Percentiles rank a stretch among this genome's conserved stretches.
phyloP scores from a whole-genome alignment of 2,113 vertebrate genomes.

The Mixornis gularis region DNA sequence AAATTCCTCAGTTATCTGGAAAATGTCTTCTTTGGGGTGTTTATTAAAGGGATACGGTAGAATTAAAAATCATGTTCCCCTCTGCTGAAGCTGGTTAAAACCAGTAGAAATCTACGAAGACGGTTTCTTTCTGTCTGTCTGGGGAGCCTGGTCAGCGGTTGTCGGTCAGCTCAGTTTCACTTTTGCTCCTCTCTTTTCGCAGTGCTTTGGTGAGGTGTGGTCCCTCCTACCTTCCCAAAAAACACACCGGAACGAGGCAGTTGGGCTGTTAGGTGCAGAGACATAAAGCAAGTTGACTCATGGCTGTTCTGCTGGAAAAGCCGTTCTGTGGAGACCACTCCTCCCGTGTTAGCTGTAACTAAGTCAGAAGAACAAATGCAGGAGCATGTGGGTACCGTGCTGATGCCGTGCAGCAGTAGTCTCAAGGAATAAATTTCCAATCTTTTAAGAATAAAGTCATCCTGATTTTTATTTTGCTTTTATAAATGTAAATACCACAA shows the following conservation, averaged over 20 bases:
- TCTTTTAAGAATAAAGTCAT: neutral
- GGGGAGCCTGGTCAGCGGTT: neutral
- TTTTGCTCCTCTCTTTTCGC: neutral
- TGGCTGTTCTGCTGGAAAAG: neutral
- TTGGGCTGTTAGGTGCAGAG: neutral
- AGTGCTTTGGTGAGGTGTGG: neutral
- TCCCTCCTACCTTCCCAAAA: neutral
- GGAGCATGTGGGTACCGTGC: neutral
- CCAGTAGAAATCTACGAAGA: neutral
- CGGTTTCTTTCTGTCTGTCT: neutral
- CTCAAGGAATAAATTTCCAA: neutral
- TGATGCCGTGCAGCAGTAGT: neutral
- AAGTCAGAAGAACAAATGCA: neutral
- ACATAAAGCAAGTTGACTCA: neutral
- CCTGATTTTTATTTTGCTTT: neutral
- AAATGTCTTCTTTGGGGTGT: conserved; percentile 30
- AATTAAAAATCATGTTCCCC: neutral
- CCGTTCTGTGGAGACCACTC: neutral
- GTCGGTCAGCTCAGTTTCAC: rapidly evolving
- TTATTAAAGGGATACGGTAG: neutral
- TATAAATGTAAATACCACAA: neutral
- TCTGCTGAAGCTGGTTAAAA: neutral
- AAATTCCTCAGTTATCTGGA: conserved; percentile 57
- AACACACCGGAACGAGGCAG: rapidly evolving
- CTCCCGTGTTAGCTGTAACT: neutral